phyloP scores from a whole-genome alignment of 2,113 vertebrate genomes.

The Malurus elegans region DNA sequence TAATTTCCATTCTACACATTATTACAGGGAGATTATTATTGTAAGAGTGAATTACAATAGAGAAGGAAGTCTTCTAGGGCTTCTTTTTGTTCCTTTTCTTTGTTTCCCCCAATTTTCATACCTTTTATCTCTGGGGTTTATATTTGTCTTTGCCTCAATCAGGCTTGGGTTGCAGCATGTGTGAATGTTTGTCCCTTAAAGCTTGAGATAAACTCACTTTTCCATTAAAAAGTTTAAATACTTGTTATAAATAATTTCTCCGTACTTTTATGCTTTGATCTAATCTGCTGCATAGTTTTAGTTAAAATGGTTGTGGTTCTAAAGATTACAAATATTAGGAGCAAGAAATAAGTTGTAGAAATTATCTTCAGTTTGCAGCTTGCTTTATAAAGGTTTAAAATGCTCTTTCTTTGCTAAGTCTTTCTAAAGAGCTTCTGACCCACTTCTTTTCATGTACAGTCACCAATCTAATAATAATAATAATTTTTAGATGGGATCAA shows the following conservation, averaged over 20 bases:
- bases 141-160: slow-evolving; percentile 55
- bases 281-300: slow-evolving; percentile 63
- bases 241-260: slow-evolving; percentile 47
- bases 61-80: background rate
- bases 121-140: slow-evolving; percentile 32
- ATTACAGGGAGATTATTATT: background rate
- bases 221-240: slow-evolving; percentile 68
- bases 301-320: slow-evolving; percentile 53
- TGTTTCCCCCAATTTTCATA: background rate
- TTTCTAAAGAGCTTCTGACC: slow-evolving; percentile 36
- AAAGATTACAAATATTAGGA: slow-evolving; percentile 65
- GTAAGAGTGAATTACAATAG: background rate
- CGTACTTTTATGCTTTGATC: slow-evolving; percentile 64
- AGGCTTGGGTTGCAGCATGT: background rate
- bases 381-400: slow-evolving; percentile 70
- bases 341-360: slow-evolving; percentile 58
- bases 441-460: slow-evolving; percentile 51
- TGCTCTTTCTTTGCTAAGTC: slow-evolving; percentile 23
- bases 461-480: slow-evolving; percentile 46
- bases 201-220: slow-evolving; percentile 43
- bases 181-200: slow-evolving; percentile 35
- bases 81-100: background rate
- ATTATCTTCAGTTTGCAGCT: slow-evolving; percentile 73
- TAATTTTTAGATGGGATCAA: slow-evolving; percentile 44
- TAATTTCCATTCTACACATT: background rate